A percentile compares a stretch with the other conserved stretches of the same genome.
Conservation (phyloP, 2,797 vertebrate species). For the Psittacula echo region DNA sequence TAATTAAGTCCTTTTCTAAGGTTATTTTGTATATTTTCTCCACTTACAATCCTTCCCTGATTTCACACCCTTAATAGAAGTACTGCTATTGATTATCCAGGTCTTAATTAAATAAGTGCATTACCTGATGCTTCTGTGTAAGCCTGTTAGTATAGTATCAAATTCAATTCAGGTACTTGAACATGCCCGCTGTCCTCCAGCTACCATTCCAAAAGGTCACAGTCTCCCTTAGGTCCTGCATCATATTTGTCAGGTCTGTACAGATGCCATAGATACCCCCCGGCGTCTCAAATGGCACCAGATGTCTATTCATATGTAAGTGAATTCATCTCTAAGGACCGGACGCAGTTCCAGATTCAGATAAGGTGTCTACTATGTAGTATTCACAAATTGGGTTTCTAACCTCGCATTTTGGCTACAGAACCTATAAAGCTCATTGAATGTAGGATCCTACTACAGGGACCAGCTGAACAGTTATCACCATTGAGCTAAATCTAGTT, state of each 20-base stretch:
- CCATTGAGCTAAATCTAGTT: fast-evolving
- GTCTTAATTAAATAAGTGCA: background rate
- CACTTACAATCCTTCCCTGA: background rate
- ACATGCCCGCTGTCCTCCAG: background rate
- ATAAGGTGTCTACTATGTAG: background rate
- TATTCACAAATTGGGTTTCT: background rate
- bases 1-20: background rate
- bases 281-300: background rate
- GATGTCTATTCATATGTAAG: background rate
- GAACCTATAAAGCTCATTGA: background rate
- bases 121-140: background rate
- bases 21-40: background rate
- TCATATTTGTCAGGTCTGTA: background rate
- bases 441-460: background rate
- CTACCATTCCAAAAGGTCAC: conserved; percentile 6
- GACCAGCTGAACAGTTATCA: background rate
- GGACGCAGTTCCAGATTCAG: background rate
- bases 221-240: conserved; percentile 5
- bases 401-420: background rate
- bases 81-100: background rate
- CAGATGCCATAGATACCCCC: background rate
- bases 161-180: background rate
- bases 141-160: background rate
- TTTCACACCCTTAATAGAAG: background rate
- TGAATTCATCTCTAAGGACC: background rate